Percentiles rank a stretch among this genome's conserved stretches.
phyloP scores from a whole-genome alignment of 2,797 vertebrate genomes.

The Lithobates pipiens region DNA sequence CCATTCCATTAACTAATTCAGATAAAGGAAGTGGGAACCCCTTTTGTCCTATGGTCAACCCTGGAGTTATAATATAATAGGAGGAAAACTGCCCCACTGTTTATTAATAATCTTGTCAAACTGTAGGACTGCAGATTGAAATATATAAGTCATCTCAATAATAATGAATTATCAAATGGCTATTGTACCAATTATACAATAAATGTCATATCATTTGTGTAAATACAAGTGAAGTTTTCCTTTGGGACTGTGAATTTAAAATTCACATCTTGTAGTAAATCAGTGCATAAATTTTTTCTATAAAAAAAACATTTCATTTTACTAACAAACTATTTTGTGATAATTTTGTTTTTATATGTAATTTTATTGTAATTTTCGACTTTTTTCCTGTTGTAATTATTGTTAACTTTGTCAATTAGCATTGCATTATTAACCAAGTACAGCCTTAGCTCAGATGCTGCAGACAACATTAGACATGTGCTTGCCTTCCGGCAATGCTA shows the following conservation, averaged over 20 bases:
- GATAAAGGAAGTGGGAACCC: no score
- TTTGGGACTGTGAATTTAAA: not conserved
- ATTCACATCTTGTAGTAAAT: not conserved
- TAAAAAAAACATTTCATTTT: not conserved
- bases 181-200: no score
- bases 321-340: no score
- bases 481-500: constrained; percentile 7
- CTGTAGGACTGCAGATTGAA: no score
- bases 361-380: not conserved
- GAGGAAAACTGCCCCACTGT: no score
- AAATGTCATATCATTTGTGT: no score
- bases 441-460: not conserved
- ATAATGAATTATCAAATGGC: no score
- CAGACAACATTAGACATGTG: constrained; percentile 7
- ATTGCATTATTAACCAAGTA: not conserved
- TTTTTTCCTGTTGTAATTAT: not conserved
- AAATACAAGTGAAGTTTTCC: not conserved
- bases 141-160: no score
- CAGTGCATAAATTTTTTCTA: not conserved
- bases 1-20: no score
- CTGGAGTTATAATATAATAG: no score
- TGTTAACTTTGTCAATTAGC: not conserved
- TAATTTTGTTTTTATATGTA: not conserved
- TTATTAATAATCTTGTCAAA: no score
- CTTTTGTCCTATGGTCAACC: no score